phyloP scores from a whole-genome alignment of 2,888 invertebrate species.

The Epistrophe eligans region DNA sequence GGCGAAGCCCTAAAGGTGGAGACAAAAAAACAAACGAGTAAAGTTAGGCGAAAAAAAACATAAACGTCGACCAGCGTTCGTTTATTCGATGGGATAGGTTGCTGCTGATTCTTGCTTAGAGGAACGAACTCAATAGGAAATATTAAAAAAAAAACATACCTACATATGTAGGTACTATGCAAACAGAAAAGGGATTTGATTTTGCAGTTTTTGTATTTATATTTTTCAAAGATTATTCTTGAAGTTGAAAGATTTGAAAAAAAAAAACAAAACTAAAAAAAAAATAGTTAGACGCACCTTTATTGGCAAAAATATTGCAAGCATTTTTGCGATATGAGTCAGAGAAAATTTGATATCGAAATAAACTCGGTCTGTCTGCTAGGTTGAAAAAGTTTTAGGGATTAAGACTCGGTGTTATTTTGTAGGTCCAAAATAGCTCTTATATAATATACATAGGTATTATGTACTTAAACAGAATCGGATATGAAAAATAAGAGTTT shows the following conservation, averaged over 20 bases:
- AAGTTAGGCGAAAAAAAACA: slow-evolving; percentile 34
- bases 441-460: no score
- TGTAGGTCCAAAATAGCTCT: not conserved
- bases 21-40: slow-evolving; percentile 36
- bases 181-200: slow-evolving; percentile 23
- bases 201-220: slow-evolving; percentile 1
- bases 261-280: not conserved
- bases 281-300: slow-evolving; percentile 9
- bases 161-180: not conserved
- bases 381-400: not conserved
- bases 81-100: slow-evolving; percentile 19
- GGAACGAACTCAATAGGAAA: slow-evolving; percentile 43
- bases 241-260: slow-evolving; percentile 6
- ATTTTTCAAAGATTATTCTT: slow-evolving; percentile 14
- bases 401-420: not conserved
- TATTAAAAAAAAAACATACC: slow-evolving; percentile 16
- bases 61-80: slow-evolving; percentile 6
- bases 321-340: slow-evolving; percentile 12
- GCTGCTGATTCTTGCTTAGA: slow-evolving; percentile 26
- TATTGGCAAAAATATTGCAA: slow-evolving; percentile 4
- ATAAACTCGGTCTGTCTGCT: not conserved
- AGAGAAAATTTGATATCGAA: not conserved
- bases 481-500: no score
- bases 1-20: slow-evolving; percentile 43
- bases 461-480: no score